These are phyloP conservation scores for Brachionus manjavacas DNA, from an alignment of 1,140 invertebrate genomes.

Conservation along the genomic window DNA sequence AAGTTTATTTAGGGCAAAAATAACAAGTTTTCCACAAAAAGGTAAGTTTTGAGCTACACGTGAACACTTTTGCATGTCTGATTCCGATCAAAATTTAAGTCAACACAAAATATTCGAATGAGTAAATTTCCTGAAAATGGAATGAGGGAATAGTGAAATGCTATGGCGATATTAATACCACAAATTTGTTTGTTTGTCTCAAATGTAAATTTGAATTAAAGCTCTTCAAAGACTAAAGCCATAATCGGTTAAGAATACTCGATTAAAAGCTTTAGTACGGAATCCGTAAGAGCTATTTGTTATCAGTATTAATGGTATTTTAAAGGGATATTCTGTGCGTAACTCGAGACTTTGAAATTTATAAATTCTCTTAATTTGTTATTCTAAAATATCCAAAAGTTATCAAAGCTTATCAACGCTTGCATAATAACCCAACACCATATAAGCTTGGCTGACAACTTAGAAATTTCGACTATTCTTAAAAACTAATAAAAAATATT, in stretches of 20 bases:
- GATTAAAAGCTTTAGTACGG: background rate
- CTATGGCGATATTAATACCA: background rate
- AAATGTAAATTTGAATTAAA: background rate
- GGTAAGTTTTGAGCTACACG: background rate
- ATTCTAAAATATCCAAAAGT: conserved; percentile 12
- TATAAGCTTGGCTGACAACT: conserved; percentile 15
- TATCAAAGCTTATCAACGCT: conserved; percentile 14
- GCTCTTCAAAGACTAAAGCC: background rate
- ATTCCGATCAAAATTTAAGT: background rate
- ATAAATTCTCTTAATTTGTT: background rate
- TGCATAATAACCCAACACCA: conserved; percentile 31
- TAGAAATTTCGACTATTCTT: background rate
- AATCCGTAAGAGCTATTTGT: background rate
- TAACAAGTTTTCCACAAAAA: no score
- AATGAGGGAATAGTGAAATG: background rate
- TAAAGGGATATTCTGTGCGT: background rate
- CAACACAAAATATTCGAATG: background rate
- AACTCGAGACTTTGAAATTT: background rate
- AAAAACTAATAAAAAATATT: background rate
- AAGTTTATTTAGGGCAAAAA: no score
- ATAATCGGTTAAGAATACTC: background rate
- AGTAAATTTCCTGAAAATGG: background rate
- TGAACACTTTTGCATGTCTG: background rate
- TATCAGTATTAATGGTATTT: background rate
- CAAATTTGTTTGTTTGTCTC: background rate